Evolutionary conservation across 2,888 invertebrate species (phyloP).

Genomic region (Drosophila helvetica): DNA sequence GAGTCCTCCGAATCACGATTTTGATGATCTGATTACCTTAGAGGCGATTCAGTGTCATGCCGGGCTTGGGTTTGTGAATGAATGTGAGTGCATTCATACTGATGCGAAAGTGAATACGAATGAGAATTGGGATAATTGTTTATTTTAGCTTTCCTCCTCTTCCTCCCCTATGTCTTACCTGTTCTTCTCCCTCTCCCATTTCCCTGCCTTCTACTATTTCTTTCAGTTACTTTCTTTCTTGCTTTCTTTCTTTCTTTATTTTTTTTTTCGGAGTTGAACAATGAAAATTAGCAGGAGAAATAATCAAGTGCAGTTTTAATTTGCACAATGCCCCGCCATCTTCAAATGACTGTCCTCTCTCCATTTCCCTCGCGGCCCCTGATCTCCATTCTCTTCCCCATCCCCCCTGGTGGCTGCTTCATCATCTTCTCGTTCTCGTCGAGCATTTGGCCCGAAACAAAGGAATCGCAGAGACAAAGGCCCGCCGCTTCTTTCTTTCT

Average conservation of each 20-base stretch:
- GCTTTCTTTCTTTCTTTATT: conserved; percentile 13
- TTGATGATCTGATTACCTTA: background rate
- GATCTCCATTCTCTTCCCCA: background rate
- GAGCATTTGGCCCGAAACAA: conserved; percentile 47
- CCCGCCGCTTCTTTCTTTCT: conserved; percentile 31
- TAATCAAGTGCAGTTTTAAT: conserved; percentile 75
- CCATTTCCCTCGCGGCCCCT: background rate
- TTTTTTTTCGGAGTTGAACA: conserved; percentile 44
- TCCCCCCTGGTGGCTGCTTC: conserved; percentile 15
- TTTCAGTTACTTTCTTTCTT: conserved; percentile 2
- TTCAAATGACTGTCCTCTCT: background rate
- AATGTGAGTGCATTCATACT: background rate
- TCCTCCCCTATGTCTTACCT: background rate
- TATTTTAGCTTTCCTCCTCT: background rate
- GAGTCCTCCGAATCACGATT: too few relatives aligned
- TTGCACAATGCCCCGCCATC: conserved; percentile 58
- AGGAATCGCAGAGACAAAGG: conserved; percentile 51
- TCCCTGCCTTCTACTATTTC: background rate
- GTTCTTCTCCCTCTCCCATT: background rate
- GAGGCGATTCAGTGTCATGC: too few relatives aligned
- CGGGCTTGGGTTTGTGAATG: background rate
- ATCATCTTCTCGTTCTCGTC: conserved; percentile 25
- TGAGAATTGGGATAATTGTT: background rate
- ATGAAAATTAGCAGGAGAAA: conserved; percentile 71
- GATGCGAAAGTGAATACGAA: background rate